Conservation (phyloP, 2,888 invertebrate species). For the Machimus rusticus region DNA sequence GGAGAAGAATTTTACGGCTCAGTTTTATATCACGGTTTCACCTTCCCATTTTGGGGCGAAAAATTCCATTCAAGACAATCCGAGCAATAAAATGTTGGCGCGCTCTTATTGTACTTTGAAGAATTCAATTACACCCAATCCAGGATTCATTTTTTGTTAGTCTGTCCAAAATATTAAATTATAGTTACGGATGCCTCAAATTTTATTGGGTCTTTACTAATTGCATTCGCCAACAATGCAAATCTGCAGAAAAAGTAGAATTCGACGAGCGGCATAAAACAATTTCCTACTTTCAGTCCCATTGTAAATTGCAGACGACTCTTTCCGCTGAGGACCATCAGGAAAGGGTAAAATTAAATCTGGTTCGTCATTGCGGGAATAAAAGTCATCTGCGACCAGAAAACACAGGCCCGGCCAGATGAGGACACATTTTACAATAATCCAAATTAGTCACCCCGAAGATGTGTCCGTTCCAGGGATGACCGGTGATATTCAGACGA, state of each 20-base stretch:
- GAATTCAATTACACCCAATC: constrained; percentile 35
- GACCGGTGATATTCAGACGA: constrained; percentile 4
- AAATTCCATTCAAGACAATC: constrained; percentile 15
- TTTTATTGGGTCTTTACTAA: constrained; percentile 45
- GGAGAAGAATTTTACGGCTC: constrained; percentile 41
- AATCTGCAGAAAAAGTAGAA: neutral
- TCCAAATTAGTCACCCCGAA: constrained; percentile 36
- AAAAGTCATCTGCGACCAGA: constrained; percentile 9
- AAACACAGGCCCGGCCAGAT: neutral
- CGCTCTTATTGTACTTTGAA: constrained; percentile 5
- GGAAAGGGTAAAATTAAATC: neutral
- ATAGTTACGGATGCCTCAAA: neutral
- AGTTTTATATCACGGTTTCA: constrained; percentile 39
- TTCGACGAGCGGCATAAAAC: constrained; percentile 37
- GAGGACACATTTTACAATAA: constrained; percentile 7
- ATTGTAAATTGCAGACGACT: neutral
- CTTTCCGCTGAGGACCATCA: neutral
- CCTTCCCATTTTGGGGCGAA: neutral
- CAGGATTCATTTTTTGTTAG: neutral
- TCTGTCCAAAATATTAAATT: neutral
- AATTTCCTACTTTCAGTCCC: constrained; percentile 40
- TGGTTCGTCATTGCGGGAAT: neutral
- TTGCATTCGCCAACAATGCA: constrained; percentile 16
- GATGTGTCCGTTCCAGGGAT: neutral
- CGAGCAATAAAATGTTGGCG: constrained; percentile 10